Percentiles rank a stretch among this genome's conserved stretches.
Conservation (phyloP, 1,140 invertebrate species). For the Drosophila baimaii region DNA sequence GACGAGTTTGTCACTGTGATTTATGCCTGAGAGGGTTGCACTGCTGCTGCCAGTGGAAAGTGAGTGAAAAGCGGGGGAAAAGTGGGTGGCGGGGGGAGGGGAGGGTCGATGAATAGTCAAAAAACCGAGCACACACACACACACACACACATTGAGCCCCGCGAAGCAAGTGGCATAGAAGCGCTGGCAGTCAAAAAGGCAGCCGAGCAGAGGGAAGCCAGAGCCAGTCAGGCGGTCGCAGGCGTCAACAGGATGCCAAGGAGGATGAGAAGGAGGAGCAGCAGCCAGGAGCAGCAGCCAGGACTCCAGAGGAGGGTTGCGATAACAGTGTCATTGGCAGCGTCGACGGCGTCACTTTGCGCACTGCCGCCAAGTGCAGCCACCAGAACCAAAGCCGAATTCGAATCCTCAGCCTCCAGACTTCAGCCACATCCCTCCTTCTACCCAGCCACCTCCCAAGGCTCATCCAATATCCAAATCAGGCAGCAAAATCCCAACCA, state of each 20-base stretch:
- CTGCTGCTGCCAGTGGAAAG: slow-evolving; percentile 15
- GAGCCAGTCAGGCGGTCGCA: slow-evolving; percentile 65
- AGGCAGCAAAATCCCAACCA: slow-evolving; percentile 6
- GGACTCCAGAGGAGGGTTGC: slow-evolving; percentile 16
- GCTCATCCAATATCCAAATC: slow-evolving; percentile 39
- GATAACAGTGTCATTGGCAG: slow-evolving; percentile 74
- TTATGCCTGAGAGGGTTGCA: slow-evolving; percentile 78
- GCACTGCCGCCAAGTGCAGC: slow-evolving; percentile 59
- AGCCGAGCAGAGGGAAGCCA: slow-evolving; percentile 65
- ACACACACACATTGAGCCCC: background rate
- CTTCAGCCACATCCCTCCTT: background rate
- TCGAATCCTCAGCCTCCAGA: background rate
- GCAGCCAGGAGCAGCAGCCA: background rate
- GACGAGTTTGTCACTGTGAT: slow-evolving; percentile 74
- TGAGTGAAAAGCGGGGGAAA: slow-evolving; percentile 14
- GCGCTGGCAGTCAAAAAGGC: slow-evolving; percentile 46
- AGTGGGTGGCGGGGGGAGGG: background rate
- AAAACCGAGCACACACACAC: slow-evolving; percentile 25
- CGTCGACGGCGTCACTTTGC: slow-evolving; percentile 61
- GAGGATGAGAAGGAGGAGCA: background rate
- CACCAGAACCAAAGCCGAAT: slow-evolving; percentile 37
- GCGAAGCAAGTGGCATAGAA: slow-evolving; percentile 14
- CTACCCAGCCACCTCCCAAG: background rate
- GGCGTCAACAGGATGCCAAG: slow-evolving; percentile 76
- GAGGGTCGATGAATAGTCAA: slow-evolving; percentile 57